Conservation (phyloP, 2,113 vertebrate genomes). For the Sphaerodactylus townsendi region DNA sequence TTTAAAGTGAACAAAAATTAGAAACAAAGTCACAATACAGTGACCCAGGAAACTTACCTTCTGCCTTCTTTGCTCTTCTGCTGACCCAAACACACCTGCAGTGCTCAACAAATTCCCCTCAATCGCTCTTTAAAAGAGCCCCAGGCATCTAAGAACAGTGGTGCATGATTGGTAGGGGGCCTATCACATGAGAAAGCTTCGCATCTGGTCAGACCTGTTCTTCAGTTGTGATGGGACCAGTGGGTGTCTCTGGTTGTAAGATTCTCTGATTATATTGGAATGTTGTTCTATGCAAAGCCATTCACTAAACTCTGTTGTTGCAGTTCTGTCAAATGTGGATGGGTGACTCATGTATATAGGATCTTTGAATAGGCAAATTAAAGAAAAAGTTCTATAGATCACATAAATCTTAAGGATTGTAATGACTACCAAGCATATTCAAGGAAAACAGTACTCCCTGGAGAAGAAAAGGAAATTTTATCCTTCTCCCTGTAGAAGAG, state of each 20-base stretch:
- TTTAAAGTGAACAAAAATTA: neutral
- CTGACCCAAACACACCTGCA: constrained; percentile 19
- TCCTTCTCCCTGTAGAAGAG: neutral
- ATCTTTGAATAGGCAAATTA: constrained; percentile 48
- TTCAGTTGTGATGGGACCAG: constrained; percentile 2
- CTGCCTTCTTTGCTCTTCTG: neutral
- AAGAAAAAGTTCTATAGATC: neutral
- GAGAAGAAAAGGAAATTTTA: constrained; percentile 14
- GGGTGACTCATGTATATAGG: constrained; percentile 44
- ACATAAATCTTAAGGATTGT: neutral
- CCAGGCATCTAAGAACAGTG: constrained; percentile 29
- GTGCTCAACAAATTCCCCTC: neutral
- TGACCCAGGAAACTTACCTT: constrained; percentile 20
- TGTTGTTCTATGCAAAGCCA: constrained; percentile 38
- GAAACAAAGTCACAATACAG: neutral
- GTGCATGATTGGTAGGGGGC: constrained; percentile 69
- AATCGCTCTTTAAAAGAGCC: constrained; percentile 42
- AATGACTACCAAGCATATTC: accelerated
- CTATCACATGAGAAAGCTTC: constrained; percentile 61
- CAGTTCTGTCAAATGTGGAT: constrained; percentile 29
- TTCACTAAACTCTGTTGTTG: constrained; percentile 44
- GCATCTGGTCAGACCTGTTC: constrained; percentile 70
- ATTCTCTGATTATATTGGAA: constrained; percentile 60
- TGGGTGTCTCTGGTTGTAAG: constrained; percentile 53
- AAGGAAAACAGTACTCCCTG: constrained; percentile 9